Evolutionary conservation across 2,888 invertebrate genomes (phyloP), one percentile per base, ranked within the genome.

Genomic region (Allygus modestus): DNA sequence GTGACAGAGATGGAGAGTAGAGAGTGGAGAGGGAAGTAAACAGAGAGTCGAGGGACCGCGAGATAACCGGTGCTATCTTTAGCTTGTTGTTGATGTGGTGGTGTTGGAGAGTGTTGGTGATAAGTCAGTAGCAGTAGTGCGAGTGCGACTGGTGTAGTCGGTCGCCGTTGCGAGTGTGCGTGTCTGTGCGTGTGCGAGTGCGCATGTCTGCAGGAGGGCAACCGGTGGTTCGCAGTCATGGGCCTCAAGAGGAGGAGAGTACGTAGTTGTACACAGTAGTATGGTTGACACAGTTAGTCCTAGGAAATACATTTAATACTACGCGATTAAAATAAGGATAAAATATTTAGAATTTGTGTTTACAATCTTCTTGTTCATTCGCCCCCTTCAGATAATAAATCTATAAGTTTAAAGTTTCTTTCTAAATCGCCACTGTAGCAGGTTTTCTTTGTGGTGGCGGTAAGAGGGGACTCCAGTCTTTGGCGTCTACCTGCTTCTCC

Each of bases 241-340:
- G 73, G 73, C 23, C 73, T 73, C 41, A 73, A 73, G 31, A 26
- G 73, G 73, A 73, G 41, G 41, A 73, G 73, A 73, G 73, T 73
- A 73, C 73, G 73, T 73, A 69, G 9, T 37, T 46, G 46, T 5
- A 20, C 23, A 54, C 54, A 23, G 11, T 1, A 20, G 15, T 69
- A 69, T 69, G 69, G 69, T 69, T 69, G 69, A 31, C 69, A n/a
- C 69, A 31, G 15, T 61, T 37, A n/a, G n/a, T n/a, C n/a, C n/a
- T n/a, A n/a, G n/a, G n/a, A n/a, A n/a, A n/a, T n/a, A n/a, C n/a
- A n/a, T n/a, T n/a, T n/a, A n/a, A n/a, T n/a, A n/a, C n/a, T n/a
- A n/a, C n/a, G n/a, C n/a, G n/a, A n/a, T n/a, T n/a, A n/a, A n/a
- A n/a, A n/a, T n/a, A n/a, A n/a, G n/a, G n/a, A n/a, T n/a, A n/a